A percentile compares a stretch with the other conserved stretches of the same genome.
Conservation (phyloP, 2,797 vertebrate species). For the Phaenicophaeus curvirostris region DNA sequence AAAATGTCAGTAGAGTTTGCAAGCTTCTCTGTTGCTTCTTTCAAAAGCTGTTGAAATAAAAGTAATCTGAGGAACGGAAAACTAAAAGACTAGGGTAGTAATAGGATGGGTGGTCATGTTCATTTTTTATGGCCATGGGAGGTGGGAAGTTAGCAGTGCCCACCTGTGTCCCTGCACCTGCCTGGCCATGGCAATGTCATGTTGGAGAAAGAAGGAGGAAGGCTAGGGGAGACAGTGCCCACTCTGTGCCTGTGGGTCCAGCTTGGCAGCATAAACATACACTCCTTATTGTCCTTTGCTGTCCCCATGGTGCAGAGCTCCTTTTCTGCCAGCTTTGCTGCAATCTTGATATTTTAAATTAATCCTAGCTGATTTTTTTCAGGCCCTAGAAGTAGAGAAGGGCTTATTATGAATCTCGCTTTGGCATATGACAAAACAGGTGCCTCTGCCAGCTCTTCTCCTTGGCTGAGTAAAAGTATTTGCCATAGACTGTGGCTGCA, state of each 20-base stretch:
- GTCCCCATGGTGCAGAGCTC: not conserved
- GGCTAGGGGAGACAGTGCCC: not conserved
- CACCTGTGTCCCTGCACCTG: rapidly evolving
- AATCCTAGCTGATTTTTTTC: not conserved
- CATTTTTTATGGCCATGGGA: rapidly evolving
- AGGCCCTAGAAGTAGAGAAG: not conserved
- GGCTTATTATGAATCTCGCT: not conserved
- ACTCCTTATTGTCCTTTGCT: not conserved
- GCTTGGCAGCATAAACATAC: rapidly evolving
- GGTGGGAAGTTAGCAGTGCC: not conserved
- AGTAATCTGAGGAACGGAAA: not conserved
- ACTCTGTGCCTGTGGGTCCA: not conserved
- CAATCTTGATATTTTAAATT: not conserved
- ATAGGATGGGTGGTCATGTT: not conserved
- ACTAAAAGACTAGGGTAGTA: rapidly evolving
- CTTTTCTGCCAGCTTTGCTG: not conserved
- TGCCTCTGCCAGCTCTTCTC: not conserved
- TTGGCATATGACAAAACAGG: not conserved
- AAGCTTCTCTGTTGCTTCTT: not conserved
- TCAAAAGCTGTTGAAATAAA: not conserved
- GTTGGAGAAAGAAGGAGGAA: not conserved
- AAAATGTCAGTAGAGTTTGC: not conserved
- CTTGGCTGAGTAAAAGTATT: not conserved
- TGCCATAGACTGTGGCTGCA: not conserved
- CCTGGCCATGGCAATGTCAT: not conserved